Evolutionary conservation across 2,888 invertebrate species (phyloP).

Genomic region (Therioaphis trifolii): DNA sequence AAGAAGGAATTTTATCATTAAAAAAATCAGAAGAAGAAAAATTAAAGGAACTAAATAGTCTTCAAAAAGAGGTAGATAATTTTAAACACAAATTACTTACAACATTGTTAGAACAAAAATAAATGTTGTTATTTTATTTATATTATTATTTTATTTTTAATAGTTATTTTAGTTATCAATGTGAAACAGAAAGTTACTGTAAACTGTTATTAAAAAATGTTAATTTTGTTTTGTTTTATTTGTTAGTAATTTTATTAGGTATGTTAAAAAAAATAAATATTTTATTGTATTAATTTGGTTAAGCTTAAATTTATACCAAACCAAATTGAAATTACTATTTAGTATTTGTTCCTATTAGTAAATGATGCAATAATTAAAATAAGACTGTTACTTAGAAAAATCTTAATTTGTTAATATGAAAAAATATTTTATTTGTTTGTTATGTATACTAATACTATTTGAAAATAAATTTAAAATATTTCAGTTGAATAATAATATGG

Average conservation of each 20-base stretch:
- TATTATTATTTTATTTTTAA: slow-evolving; percentile 29
- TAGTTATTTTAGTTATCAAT: slow-evolving; percentile 37
- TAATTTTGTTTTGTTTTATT: slow-evolving; percentile 6
- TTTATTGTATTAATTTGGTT: slow-evolving; percentile 2
- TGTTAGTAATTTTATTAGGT: slow-evolving; percentile 2
- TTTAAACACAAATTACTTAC: not conserved
- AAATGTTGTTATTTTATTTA: too few relatives aligned
- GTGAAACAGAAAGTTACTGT: too few relatives aligned
- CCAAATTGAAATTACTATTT: too few relatives aligned
- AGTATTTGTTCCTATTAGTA: too few relatives aligned
- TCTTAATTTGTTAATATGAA: too few relatives aligned
- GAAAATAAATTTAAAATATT: too few relatives aligned
- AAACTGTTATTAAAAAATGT: slow-evolving; percentile 8
- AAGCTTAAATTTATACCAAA: too few relatives aligned
- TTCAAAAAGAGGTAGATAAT: slow-evolving; percentile 30
- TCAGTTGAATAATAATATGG: too few relatives aligned
- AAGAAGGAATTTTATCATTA: not conserved
- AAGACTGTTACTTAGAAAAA: too few relatives aligned
- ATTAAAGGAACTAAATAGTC: slow-evolving; percentile 13
- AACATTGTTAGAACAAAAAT: slow-evolving; percentile 8
- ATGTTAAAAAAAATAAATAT: slow-evolving; percentile 2
- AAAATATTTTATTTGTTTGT: too few relatives aligned
- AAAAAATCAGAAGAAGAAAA: slow-evolving; percentile 31
- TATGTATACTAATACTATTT: too few relatives aligned
- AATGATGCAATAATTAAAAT: too few relatives aligned